These are phyloP conservation scores for Aethes cnicana DNA, from an alignment of 2,888 invertebrate species.

Conservation along the genomic window DNA sequence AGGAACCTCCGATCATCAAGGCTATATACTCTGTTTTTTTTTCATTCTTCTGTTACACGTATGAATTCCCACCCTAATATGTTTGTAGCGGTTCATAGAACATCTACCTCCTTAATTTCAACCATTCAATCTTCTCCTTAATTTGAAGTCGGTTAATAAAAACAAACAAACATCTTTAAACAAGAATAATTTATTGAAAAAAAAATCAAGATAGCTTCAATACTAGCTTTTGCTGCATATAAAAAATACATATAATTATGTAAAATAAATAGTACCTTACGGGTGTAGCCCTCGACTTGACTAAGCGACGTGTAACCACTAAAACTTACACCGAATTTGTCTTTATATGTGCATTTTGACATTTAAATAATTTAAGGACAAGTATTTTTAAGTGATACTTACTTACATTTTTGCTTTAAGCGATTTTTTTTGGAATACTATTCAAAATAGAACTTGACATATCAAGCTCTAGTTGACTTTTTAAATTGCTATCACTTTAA, in stretches of 20 bases:
- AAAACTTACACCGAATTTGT: slow-evolving; percentile 19
- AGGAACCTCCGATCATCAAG: no score
- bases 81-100: no score
- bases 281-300: slow-evolving; percentile 19
- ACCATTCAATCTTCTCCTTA: no score
- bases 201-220: slow-evolving; percentile 53
- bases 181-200: slow-evolving; percentile 63
- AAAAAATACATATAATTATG: slow-evolving; percentile 31
- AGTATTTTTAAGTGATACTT: slow-evolving; percentile 9
- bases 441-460: slow-evolving; percentile 12
- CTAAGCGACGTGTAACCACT: slow-evolving; percentile 17
- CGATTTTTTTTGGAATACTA: slow-evolving; percentile 19
- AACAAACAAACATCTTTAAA: slow-evolving; percentile 41
- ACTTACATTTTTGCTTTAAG: slow-evolving; percentile 23
- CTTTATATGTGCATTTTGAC: slow-evolving; percentile 25
- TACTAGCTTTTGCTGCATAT: slow-evolving; percentile 43
- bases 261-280: slow-evolving; percentile 27
- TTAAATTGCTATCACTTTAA: background rate
- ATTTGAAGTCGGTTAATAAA: slow-evolving; percentile 23
- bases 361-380: slow-evolving; percentile 23
- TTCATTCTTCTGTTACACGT: no score
- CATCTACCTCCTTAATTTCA: no score
- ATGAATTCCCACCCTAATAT: no score
- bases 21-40: no score
- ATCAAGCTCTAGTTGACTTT: slow-evolving; percentile 7